Conservation (phyloP, 2,888 invertebrate species). For the Amiota mariae region DNA sequence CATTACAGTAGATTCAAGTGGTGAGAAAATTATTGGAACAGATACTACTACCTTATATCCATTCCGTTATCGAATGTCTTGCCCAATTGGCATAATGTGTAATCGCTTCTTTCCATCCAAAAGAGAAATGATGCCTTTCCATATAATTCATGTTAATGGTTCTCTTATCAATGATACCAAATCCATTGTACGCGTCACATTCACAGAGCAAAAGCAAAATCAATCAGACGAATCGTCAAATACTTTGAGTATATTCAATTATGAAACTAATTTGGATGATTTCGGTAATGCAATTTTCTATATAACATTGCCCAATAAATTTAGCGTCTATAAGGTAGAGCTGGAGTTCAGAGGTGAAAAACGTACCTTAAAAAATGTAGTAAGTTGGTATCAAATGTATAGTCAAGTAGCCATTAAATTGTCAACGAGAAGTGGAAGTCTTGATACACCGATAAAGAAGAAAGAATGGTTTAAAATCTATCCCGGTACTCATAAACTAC, state of each 20-base stretch:
- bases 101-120: conserved; percentile 93
- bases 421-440: too few relatives aligned
- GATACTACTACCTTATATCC: conserved; percentile 84
- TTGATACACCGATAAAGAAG: too few relatives aligned
- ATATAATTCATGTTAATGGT: conserved; percentile 82
- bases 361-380: conserved; percentile 42
- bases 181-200: conserved; percentile 75
- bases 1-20: conserved; percentile 91
- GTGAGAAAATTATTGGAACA: conserved; percentile 85
- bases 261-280: conserved; percentile 75
- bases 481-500: too few relatives aligned
- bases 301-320: conserved; percentile 77
- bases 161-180: conserved; percentile 77
- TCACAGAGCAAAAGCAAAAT: conserved; percentile 70
- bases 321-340: conserved; percentile 50
- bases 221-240: conserved; percentile 14
- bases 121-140: conserved; percentile 85
- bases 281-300: conserved; percentile 80
- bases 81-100: conserved; percentile 81
- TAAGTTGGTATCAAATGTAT: too few relatives aligned
- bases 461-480: too few relatives aligned
- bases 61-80: conserved; percentile 83
- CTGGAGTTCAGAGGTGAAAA: conserved; percentile 57
- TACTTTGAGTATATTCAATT: conserved; percentile 35
- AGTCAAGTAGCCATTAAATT: too few relatives aligned